phyloP scores from a whole-genome alignment of 2,113 vertebrate species.

The Lathamus discolor region DNA sequence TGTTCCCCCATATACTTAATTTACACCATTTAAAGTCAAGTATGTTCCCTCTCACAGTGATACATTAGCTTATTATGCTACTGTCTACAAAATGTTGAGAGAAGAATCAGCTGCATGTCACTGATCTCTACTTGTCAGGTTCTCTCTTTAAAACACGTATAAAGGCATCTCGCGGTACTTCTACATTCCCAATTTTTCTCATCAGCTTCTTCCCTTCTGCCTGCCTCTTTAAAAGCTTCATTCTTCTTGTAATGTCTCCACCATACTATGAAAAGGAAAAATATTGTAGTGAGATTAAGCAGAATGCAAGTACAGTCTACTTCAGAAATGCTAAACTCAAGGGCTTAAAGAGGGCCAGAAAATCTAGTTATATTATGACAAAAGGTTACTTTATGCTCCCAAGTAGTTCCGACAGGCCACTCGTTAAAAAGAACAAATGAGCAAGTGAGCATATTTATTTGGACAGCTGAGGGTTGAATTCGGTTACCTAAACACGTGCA shows the following conservation, averaged over 20 bases:
- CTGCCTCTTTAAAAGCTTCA: conserved; percentile 95
- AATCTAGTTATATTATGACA: neutral
- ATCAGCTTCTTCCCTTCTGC: conserved; percentile 94
- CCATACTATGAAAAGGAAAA: conserved; percentile 82
- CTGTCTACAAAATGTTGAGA: neutral
- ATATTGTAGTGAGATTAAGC: neutral
- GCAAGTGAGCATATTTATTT: neutral
- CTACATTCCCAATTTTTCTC: conserved; percentile 90
- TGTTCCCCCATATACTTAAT: neutral
- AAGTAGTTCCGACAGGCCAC: neutral
- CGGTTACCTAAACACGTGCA: neutral
- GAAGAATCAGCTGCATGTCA: conserved; percentile 1
- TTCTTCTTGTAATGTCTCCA: conserved; percentile 94
- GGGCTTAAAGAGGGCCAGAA: neutral
- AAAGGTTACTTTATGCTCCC: neutral
- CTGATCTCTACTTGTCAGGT: conserved; percentile 72
- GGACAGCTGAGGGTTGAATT: neutral
- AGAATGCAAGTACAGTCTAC: neutral
- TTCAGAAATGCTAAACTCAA: neutral
- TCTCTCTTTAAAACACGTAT: conserved; percentile 87
- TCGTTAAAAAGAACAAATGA: neutral
- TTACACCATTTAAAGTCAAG: neutral
- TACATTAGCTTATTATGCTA: neutral
- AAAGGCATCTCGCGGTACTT: conserved; percentile 93
- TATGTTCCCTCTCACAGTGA: neutral